These are phyloP conservation scores for Malthinus seriepunctatus DNA, from an alignment of 2,888 invertebrate species.

Conservation along the genomic window DNA sequence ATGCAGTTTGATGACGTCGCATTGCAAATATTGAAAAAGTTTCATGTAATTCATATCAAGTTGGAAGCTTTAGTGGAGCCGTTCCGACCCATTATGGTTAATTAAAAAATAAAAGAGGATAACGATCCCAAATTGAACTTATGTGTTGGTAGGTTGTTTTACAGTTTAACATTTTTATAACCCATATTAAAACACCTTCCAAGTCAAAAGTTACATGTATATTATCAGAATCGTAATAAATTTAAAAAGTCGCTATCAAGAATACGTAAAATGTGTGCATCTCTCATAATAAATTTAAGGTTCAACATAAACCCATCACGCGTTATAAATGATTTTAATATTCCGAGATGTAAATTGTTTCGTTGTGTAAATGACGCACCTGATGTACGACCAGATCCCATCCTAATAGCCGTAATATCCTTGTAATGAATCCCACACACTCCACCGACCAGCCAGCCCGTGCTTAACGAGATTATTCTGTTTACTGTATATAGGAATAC, in stretches of 20 bases:
- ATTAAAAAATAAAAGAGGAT: no score
- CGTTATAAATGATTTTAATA: slow-evolving; percentile 23
- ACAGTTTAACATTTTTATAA: no score
- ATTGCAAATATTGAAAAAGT: no score
- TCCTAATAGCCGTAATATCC: slow-evolving; percentile 28
- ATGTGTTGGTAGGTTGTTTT: no score
- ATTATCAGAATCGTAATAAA: no score
- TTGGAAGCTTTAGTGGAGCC: no score
- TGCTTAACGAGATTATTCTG: slow-evolving; percentile 26
- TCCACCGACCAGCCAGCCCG: slow-evolving; percentile 10
- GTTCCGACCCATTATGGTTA: no score
- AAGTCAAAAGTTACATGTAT: no score
- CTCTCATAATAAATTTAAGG: slow-evolving; percentile 1
- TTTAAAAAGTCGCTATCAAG: background rate
- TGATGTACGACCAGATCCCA: slow-evolving; percentile 18
- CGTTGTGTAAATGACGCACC: slow-evolving; percentile 21
- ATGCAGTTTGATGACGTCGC: background rate
- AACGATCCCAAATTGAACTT: no score
- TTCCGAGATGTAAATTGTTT: slow-evolving; percentile 19
- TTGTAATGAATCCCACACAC: slow-evolving; percentile 28
- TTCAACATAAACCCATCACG: slow-evolving; percentile 2
- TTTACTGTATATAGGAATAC: slow-evolving; percentile 9
- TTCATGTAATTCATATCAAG: no score
- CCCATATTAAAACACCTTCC: no score
- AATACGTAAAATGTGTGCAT: background rate